Percentiles rank a stretch among this genome's conserved stretches.
Evolutionary conservation across 2,888 invertebrate species (phyloP).

Genomic region (Erebia epiphron): DNA sequence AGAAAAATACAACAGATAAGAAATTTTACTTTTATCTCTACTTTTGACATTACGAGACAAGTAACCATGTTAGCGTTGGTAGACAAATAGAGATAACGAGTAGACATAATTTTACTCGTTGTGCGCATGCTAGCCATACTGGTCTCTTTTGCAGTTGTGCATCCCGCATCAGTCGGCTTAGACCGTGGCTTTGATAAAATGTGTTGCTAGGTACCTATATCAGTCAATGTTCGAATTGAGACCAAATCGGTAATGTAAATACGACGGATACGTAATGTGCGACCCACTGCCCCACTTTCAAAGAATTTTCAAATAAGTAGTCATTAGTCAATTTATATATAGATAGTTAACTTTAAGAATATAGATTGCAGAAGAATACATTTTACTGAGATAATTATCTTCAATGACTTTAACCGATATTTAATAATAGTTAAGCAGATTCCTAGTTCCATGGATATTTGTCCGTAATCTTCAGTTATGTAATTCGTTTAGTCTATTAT

Average conservation of each 20-base stretch:
- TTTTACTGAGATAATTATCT: background rate
- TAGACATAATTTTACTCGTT: too few relatives aligned
- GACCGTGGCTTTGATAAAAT: background rate
- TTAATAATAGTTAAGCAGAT: background rate
- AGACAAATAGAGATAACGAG: too few relatives aligned
- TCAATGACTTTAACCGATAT: background rate
- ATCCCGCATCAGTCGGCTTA: background rate
- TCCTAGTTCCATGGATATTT: too few relatives aligned
- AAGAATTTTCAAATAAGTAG: background rate
- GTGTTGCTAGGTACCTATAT: background rate
- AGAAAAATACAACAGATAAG: too few relatives aligned
- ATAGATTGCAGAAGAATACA: too few relatives aligned
- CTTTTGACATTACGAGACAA: too few relatives aligned
- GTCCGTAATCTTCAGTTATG: background rate
- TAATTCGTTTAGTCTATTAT: background rate
- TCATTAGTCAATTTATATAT: background rate
- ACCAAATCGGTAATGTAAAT: slow-evolving; percentile 23
- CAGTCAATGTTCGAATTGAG: slow-evolving; percentile 25
- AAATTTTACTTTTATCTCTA: too few relatives aligned
- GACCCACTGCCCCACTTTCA: slow-evolving; percentile 32
- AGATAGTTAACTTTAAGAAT: too few relatives aligned
- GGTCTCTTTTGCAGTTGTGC: background rate
- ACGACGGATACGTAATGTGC: too few relatives aligned
- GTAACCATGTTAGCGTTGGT: too few relatives aligned
- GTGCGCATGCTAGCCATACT: too few relatives aligned